These are phyloP conservation scores for Danionella cerebrum DNA, from an alignment of 2,113 vertebrate species.

Conservation along the genomic window DNA sequence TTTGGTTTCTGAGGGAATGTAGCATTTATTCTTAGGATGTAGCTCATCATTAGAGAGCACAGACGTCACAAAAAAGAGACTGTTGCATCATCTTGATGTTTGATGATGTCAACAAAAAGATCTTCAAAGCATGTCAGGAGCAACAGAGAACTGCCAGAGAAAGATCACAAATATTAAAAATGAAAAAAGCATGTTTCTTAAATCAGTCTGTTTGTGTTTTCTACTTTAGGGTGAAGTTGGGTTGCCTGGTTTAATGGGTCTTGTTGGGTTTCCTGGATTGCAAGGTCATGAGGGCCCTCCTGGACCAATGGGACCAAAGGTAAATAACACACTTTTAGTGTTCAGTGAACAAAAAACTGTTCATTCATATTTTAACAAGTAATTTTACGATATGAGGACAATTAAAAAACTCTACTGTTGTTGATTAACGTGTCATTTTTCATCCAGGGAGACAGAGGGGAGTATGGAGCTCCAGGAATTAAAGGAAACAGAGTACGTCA, in stretches of 20 bases:
- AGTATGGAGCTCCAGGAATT: conserved; percentile 73
- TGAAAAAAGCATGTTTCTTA: background rate
- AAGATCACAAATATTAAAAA: background rate
- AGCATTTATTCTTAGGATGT: no score
- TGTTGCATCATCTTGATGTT: no score
- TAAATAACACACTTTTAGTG: conserved; percentile 44
- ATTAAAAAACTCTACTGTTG: no score
- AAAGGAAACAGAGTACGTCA: conserved; percentile 93
- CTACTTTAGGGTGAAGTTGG: conserved; percentile 80
- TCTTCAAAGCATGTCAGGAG: no score
- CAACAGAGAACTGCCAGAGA: no score
- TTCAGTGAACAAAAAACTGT: no score
- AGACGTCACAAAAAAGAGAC: no score
- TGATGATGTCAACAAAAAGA: no score
- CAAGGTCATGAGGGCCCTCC: conserved; percentile 86
- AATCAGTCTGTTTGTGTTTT: background rate
- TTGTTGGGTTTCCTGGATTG: conserved; percentile 92
- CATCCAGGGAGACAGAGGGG: conserved; percentile 82
- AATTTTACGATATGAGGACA: no score
- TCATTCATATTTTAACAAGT: no score
- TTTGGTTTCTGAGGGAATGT: no score
- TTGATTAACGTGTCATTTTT: conserved; percentile 24
- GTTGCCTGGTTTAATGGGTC: conserved; percentile 81
- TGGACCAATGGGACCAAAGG: conserved; percentile 81
- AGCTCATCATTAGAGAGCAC: no score